Percentiles rank a stretch among this genome's conserved stretches.
phyloP scores from a whole-genome alignment of 2,113 vertebrate genomes.

The Astur gentilis region DNA sequence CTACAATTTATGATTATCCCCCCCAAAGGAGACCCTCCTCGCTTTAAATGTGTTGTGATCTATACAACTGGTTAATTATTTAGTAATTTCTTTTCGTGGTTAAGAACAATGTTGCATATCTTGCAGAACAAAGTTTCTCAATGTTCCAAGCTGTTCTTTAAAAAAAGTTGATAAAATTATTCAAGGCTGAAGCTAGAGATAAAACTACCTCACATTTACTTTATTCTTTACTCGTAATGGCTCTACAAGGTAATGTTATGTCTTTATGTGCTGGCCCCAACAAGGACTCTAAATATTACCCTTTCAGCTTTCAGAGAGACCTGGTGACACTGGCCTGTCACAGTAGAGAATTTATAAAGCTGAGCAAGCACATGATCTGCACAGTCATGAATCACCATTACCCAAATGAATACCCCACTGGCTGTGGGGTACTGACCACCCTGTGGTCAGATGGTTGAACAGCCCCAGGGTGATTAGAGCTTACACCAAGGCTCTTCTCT shows the following conservation, averaged over 20 bases:
- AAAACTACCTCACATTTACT: neutral
- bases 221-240: neutral
- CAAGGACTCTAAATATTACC: neutral
- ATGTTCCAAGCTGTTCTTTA: neutral
- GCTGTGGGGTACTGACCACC: neutral
- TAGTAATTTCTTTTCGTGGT: neutral
- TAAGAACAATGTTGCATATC: neutral
- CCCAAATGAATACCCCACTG: neutral
- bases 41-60: neutral
- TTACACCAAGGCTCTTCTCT: neutral
- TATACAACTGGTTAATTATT: neutral
- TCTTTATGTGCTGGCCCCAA: neutral
- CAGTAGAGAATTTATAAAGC: neutral
- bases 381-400: neutral
- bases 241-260: neutral
- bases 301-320: neutral
- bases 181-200: neutral
- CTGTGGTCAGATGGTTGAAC: neutral
- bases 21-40: neutral
- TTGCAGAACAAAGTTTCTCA: neutral
- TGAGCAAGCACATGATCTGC: neutral
- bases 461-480: neutral
- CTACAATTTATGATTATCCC: neutral
- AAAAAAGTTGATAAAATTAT: neutral
- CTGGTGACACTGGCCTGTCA: neutral